phyloP scores from a whole-genome alignment of 1,140 invertebrate species.

The Drosophila nigrodunni region DNA sequence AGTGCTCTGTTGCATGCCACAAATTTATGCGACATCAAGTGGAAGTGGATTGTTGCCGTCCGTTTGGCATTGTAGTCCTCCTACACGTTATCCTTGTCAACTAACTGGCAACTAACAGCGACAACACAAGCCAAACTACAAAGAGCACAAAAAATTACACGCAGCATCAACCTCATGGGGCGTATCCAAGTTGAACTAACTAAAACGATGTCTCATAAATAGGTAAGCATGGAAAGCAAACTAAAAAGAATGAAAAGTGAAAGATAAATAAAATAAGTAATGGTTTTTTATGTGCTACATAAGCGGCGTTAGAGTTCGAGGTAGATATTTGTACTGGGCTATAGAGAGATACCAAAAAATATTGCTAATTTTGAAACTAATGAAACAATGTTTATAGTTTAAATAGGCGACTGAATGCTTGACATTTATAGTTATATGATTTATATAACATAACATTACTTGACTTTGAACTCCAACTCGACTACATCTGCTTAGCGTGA shows the following conservation, averaged over 20 bases:
- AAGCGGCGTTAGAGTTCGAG: not conserved
- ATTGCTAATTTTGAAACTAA: too few relatives aligned
- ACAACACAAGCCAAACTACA: slow-evolving; percentile 7
- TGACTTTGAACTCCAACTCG: not conserved
- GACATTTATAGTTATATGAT: too few relatives aligned
- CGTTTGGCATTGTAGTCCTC: slow-evolving; percentile 25
- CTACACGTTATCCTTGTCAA: slow-evolving; percentile 40
- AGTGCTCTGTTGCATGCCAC: slow-evolving; percentile 37
- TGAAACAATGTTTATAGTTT: too few relatives aligned
- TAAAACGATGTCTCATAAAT: slow-evolving; percentile 19
- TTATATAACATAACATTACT: too few relatives aligned
- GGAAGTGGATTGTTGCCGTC: slow-evolving; percentile 42
- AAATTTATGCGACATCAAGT: slow-evolving; percentile 65
- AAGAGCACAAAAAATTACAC: slow-evolving; percentile 20
- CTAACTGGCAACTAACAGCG: slow-evolving; percentile 8
- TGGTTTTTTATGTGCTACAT: not conserved
- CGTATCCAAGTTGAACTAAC: slow-evolving; percentile 26
- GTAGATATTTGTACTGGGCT: not conserved
- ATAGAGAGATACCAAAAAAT: too few relatives aligned
- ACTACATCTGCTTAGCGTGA: not conserved
- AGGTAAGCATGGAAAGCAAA: not conserved
- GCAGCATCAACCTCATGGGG: slow-evolving; percentile 28
- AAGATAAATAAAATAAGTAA: slow-evolving; percentile 13
- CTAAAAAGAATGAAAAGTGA: slow-evolving; percentile 12
- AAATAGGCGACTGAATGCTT: too few relatives aligned